Base-by-base conservation (phyloP, 2,113 vertebrate species). In the Osmerus eperlanus region DNA sequence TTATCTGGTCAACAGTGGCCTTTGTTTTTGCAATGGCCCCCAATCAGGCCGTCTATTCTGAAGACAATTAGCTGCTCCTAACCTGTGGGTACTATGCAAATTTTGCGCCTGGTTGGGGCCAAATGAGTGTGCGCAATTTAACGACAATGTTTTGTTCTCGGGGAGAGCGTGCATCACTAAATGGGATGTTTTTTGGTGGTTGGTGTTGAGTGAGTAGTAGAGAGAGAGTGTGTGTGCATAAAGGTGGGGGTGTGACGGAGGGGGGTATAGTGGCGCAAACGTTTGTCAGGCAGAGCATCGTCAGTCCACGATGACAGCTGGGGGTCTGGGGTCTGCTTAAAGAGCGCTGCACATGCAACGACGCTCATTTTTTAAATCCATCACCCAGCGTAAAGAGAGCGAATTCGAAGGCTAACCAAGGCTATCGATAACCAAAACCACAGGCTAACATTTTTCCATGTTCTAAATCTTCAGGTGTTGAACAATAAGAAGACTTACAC, bases 11-110 rank as follows among this genome's bases (percentile, higher is more conserved):
- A 92, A 93, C 95, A 95, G 93, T 92, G 78, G 82, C 87, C 95
- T 98, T 98, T 99, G 96, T 98, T 91, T 95, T 94, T 89, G 93
- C 93, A 94, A 97, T 96, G 95, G 91, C 93, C 94, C 94, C 94
- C 94, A 94, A 95, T 95, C 94, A 95, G 93, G 94, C 93, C 87
- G 87, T 87, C 89, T 94, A 94, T 94, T 94, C 92, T 92, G 91
- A 92, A 92, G 92, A 93, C 92, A 93, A 95, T 95, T 95, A 96
- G 94, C 92, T 90, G 85, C 76, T 78, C 76, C 83, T 87, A 90
- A 91, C 88, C 86, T 90, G 87, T 87, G 92, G 93, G 92, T 92
- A 91, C 90, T 94, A 95, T 96, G 95, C 91, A 95, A 96, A 97
- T 95, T 65, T 88, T 65, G 86, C 75, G 65, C 85, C 77, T 82